Evolutionary conservation across 2,888 invertebrate genomes (phyloP).

Genomic region (Axea sp.): DNA sequence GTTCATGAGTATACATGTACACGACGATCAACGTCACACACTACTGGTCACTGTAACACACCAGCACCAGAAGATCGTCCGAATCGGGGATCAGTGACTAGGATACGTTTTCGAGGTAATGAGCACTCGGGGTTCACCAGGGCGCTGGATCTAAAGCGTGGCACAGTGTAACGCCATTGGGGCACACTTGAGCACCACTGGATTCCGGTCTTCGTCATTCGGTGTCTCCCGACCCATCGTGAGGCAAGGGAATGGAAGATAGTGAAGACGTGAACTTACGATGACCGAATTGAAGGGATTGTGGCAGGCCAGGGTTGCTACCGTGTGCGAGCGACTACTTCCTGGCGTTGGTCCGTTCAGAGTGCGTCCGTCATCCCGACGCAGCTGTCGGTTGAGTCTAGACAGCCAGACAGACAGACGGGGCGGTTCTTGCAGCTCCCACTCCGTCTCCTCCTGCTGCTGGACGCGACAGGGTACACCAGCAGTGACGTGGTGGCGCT

Average conservation of each 20-base stretch:
- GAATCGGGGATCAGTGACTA: no score
- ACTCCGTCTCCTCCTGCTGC: slow-evolving; percentile 42
- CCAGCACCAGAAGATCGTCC: slow-evolving; percentile 15
- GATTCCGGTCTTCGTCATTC: no score
- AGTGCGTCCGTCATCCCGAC: slow-evolving; percentile 73
- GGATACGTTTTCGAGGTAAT: no score
- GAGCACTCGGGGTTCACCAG: no score
- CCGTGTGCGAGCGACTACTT: slow-evolving; percentile 65
- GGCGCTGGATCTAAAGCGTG: no score
- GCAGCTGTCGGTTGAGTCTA: slow-evolving; percentile 13
- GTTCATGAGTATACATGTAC: slow-evolving; percentile 74
- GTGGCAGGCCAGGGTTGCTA: slow-evolving; percentile 78
- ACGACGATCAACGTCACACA: slow-evolving; percentile 68
- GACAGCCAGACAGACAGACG: slow-evolving; percentile 65
- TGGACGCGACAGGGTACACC: slow-evolving; percentile 46
- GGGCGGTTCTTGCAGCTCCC: slow-evolving; percentile 67
- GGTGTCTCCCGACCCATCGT: no score
- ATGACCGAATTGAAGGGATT: slow-evolving; percentile 79
- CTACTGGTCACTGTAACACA: slow-evolving; percentile 65
- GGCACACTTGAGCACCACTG: no score
- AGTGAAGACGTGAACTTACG: slow-evolving; percentile 72
- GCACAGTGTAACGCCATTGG: no score
- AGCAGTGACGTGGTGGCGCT: slow-evolving; percentile 58
- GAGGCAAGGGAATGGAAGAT: not conserved
- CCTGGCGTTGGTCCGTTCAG: slow-evolving; percentile 70